Percentiles rank a stretch among this genome's conserved stretches.
These are phyloP conservation scores for Chymomyza procnemis DNA, from an alignment of 2,888 invertebrate species.

Conservation along the genomic window DNA sequence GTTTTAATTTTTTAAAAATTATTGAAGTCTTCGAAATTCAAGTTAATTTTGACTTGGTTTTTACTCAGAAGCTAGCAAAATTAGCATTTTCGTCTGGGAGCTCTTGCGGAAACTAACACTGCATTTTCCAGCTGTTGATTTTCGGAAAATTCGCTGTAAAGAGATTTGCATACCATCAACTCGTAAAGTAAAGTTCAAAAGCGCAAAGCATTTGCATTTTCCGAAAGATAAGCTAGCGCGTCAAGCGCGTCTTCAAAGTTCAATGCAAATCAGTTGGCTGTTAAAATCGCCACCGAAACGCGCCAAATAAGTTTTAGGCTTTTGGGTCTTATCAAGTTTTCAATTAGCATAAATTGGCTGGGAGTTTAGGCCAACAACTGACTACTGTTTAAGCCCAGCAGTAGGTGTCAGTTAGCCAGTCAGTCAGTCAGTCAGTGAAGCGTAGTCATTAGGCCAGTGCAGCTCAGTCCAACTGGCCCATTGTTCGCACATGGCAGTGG, in stretches of 20 bases:
- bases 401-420: background rate
- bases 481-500: background rate
- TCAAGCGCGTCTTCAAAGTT: background rate
- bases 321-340: conserved; percentile 20
- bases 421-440: background rate
- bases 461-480: no score
- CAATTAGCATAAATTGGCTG: conserved; percentile 47
- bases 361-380: background rate
- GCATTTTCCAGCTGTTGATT: background rate
- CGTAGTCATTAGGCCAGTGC: background rate
- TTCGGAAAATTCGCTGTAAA: background rate
- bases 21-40: no score
- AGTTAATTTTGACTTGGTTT: no score
- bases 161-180: no score
- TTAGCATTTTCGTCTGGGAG: no score
- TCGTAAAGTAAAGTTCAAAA: background rate
- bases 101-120: no score
- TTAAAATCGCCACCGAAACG: background rate
- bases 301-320: background rate
- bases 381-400: conserved; percentile 37
- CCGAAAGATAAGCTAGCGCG: background rate
- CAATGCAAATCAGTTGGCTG: background rate
- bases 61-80: no score
- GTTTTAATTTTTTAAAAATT: no score
- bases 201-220: background rate